Conservation (phyloP, 2,888 invertebrate genomes). For the Himalopsyche japonica region DNA sequence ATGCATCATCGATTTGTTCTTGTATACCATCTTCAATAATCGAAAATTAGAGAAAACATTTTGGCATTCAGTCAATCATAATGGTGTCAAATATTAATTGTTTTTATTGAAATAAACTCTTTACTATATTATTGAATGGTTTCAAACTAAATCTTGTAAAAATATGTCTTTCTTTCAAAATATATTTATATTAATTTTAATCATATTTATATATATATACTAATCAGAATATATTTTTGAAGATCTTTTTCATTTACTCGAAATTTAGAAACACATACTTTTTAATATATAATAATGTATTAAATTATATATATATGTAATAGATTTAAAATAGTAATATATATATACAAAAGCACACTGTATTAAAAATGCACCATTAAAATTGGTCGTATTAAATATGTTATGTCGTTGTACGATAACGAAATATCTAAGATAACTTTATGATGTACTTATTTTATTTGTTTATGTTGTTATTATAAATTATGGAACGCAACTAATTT, state of each 20-base stretch:
- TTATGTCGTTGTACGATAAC: background rate
- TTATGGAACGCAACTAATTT: background rate
- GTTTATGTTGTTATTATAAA: background rate
- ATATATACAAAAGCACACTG: background rate
- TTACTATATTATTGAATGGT: background rate
- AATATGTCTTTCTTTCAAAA: background rate
- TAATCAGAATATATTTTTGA: slow-evolving; percentile 14
- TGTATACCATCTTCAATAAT: too few species aligned
- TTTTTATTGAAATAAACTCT: background rate
- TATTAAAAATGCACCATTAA: background rate
- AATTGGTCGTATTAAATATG: background rate
- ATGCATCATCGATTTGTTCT: too few species aligned
- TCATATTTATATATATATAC: background rate
- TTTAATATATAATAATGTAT: background rate
- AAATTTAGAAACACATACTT: background rate
- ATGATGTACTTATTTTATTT: background rate
- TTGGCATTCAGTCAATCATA: too few species aligned
- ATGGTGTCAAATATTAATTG: background rate
- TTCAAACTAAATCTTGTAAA: background rate
- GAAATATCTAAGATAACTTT: background rate
- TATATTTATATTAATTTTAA: background rate
- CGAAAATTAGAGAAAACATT: too few species aligned
- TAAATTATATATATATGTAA: background rate
- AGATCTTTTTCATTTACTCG: slow-evolving; percentile 4
- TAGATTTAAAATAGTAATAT: background rate